Base-by-base conservation (phyloP, 2,888 invertebrate genomes). In the Liodrosophila aerea region DNA sequence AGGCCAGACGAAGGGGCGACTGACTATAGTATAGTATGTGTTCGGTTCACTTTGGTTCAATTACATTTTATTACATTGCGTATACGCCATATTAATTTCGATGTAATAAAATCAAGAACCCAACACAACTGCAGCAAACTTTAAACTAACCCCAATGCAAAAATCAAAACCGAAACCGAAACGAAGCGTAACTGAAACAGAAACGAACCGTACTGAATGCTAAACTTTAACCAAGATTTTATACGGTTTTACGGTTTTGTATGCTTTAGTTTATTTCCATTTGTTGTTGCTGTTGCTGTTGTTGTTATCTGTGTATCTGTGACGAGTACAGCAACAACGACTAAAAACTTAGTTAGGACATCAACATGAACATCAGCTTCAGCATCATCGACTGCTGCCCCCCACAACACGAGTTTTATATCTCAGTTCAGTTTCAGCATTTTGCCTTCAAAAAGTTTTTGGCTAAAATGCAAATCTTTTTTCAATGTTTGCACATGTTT, bases 61-160 rank as follows among this genome's bases (percentile, higher is more conserved):
- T 84, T 73, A 61, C 58, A 40, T 73, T 81, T 84, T 61, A 77
- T 77, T 70, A 58, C 67, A 64, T 64, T 81, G 60, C 64, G 67
- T 70, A 73, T 64, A 67, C 51, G 77, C 53, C 59, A 52, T 73
- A 81, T 84, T 76, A 70, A 70, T 81, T 70, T 84, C 45, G 53
- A 53, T 44, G 60, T 61, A 80, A 83, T 76, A 63, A 83, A 73
- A 80, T 56, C 69, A 65, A 69, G n/a, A n/a, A n/a, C n/a, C n/a
- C 44, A 67, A 53, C 47, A 62, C 2, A 71, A 63, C 41, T 51
- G 15, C 40, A 22, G 29, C 29, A 46, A 72, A 58, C 50, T 66
- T 70, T 70, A 45, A 57, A 54, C 61, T 58, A 33, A 29, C 60
- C 36, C 44, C 49, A 46, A 60, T 71, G 30, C 52, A 46, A 27